phyloP scores from a whole-genome alignment of 2,113 vertebrate genomes.

The Manacus vitellinus region DNA sequence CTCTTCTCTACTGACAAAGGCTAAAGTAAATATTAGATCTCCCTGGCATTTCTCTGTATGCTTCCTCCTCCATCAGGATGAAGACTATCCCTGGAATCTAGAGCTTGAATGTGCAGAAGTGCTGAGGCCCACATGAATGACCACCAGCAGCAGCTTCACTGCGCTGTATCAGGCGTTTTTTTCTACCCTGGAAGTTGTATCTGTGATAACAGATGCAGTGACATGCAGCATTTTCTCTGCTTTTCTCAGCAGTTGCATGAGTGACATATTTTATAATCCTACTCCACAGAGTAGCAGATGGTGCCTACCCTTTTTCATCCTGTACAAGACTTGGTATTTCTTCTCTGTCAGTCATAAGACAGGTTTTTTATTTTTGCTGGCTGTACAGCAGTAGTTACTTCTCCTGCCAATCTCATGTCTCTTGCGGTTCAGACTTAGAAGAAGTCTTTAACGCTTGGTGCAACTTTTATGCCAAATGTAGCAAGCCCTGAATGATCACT shows the following conservation, averaged over 20 bases:
- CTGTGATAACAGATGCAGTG: not conserved
- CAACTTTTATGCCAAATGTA: not conserved
- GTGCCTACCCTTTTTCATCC: constrained; percentile 13
- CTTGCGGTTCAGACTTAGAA: not conserved
- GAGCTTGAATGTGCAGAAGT: not conserved
- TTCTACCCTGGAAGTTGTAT: not conserved
- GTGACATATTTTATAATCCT: constrained; percentile 50
- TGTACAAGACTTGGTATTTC: constrained; percentile 50
- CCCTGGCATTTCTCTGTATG: not conserved
- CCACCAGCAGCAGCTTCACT: not conserved
- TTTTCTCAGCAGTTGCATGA: constrained; percentile 22
- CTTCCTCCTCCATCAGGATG: not conserved
- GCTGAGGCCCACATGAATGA: not conserved
- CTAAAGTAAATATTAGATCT: not conserved
- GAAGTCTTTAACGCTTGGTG: not conserved
- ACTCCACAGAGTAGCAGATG: constrained; percentile 39
- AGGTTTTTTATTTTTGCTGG: not conserved
- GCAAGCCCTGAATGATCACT: not conserved
- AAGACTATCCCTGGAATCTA: not conserved
- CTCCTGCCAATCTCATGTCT: not conserved
- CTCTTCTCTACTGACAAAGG: not conserved
- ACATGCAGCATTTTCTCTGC: not conserved
- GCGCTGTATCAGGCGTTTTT: not conserved
- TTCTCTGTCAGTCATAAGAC: constrained; percentile 46
- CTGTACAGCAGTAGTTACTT: not conserved